Evolutionary conservation across 2,113 vertebrate genomes (phyloP).

Genomic region (Plotosus lineatus): DNA sequence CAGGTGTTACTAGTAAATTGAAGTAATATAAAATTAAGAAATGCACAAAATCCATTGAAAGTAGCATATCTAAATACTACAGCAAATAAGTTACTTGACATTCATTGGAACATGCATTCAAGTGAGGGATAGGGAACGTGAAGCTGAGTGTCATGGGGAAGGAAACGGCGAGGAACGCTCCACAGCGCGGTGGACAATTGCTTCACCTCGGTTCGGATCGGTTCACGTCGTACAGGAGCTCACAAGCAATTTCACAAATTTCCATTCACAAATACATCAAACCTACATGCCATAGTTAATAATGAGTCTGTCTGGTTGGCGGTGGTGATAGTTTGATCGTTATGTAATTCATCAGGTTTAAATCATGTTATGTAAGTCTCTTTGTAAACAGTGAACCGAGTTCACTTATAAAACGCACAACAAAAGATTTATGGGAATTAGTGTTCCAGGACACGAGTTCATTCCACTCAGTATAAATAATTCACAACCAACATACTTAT

Average conservation of each 20-base stretch:
- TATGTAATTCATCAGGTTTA: constrained; percentile 19
- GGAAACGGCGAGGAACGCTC: constrained; percentile 66
- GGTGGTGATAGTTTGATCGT: not conserved
- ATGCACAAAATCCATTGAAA: constrained; percentile 75
- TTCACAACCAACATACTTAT: constrained; percentile 6
- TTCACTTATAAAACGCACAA: constrained; percentile 29
- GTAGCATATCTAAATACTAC: constrained; percentile 79
- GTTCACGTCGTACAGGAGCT: constrained; percentile 36
- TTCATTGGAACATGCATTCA: constrained; percentile 80
- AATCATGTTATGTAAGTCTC: not conserved
- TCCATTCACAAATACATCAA: constrained; percentile 42
- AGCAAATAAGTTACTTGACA: constrained; percentile 75
- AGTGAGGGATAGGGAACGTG: constrained; percentile 61
- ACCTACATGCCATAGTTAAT: constrained; percentile 34
- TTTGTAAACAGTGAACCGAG: constrained; percentile 17
- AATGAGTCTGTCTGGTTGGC: constrained; percentile 4
- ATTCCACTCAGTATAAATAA: constrained; percentile 14
- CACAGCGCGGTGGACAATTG: constrained; percentile 59
- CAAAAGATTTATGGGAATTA: constrained; percentile 13
- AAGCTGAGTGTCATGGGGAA: constrained; percentile 63
- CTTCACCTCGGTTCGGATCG: constrained; percentile 34
- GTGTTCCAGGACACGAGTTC: constrained; percentile 5
- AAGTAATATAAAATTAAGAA: constrained; percentile 76
- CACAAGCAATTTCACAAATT: constrained; percentile 35
- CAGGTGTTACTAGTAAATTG: constrained; percentile 57